Percentiles rank a stretch among this genome's conserved stretches.
phyloP scores from a whole-genome alignment of 2,888 invertebrate genomes.

The Heteromyza rotundicornis region DNA sequence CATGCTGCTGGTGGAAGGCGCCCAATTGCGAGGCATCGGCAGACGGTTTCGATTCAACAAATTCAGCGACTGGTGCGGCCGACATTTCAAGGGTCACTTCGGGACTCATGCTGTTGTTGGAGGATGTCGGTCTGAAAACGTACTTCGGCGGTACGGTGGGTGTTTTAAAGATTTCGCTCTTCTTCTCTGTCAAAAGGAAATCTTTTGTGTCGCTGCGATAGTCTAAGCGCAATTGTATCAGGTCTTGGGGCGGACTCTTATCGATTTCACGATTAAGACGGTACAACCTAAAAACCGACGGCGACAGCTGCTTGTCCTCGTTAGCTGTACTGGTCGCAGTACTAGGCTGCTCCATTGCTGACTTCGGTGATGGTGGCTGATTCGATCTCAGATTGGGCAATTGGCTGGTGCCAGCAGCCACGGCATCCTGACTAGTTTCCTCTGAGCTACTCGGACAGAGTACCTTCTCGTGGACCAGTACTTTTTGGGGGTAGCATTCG shows the following conservation, averaged over 20 bases:
- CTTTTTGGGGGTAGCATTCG: constrained; percentile 1
- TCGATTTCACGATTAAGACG: constrained; percentile 44
- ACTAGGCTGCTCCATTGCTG: not conserved
- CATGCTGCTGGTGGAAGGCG: constrained; percentile 54
- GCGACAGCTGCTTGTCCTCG: too few relatives aligned
- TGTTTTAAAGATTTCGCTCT: constrained; percentile 42
- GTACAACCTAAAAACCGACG: constrained; percentile 43
- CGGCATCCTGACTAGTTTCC: constrained; percentile 29
- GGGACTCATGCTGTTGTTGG: not conserved
- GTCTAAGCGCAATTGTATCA: constrained; percentile 35
- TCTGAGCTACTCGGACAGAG: constrained; percentile 39
- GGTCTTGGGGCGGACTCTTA: constrained; percentile 30
- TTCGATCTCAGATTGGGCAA: not conserved
- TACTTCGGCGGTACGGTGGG: constrained; percentile 40
- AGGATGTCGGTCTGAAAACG: constrained; percentile 20
- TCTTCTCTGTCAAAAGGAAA: constrained; percentile 31
- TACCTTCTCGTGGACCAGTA: constrained; percentile 33
- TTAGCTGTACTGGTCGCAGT: constrained; percentile 24
- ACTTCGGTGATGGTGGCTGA: too few relatives aligned
- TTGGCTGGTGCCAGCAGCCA: not conserved
- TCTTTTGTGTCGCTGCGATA: constrained; percentile 35
- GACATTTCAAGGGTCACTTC: constrained; percentile 11
- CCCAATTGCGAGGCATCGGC: not conserved
- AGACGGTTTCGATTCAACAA: not conserved
- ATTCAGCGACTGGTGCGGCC: not conserved